Percentiles rank a stretch among this genome's conserved stretches.
Conservation (phyloP, 2,113 vertebrate species). For the Spilogale gracilis region DNA sequence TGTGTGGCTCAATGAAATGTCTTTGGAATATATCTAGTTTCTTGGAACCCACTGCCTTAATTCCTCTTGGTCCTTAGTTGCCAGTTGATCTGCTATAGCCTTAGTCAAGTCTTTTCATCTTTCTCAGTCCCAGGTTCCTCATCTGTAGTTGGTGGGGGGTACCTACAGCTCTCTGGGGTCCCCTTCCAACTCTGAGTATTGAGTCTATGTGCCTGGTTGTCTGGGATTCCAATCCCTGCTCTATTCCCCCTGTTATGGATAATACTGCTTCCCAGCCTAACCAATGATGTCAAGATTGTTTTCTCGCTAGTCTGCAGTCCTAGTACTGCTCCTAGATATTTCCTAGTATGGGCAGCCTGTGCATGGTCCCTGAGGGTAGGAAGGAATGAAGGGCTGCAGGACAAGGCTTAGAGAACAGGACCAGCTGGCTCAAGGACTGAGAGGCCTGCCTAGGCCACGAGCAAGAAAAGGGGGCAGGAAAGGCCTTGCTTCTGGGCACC, state of each 20-base stretch:
- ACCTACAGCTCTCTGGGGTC: not conserved
- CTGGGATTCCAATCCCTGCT: not conserved
- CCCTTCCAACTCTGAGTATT: not conserved
- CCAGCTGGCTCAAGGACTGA: not conserved
- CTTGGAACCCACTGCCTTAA: not conserved
- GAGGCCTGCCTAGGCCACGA: not conserved
- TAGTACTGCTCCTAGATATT: not conserved
- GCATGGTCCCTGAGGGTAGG: not conserved
- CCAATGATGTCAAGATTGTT: not conserved
- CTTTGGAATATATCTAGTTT: not conserved
- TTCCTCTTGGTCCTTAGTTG: not conserved
- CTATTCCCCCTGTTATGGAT: not conserved
- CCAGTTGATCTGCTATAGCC: not conserved
- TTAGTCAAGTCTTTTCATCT: not conserved
- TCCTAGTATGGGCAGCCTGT: not conserved
- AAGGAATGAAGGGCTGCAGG: not conserved
- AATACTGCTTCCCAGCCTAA: not conserved
- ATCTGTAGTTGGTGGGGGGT: not conserved
- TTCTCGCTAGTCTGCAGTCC: not conserved
- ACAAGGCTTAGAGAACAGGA: not conserved
- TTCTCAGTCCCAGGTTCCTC: not conserved
- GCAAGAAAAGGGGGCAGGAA: not conserved
- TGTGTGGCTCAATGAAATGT: not conserved
- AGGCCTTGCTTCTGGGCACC: not conserved
- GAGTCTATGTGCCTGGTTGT: not conserved